These are phyloP conservation scores for Sebastes alutus DNA, from an alignment of 2,797 vertebrate species.

Conservation along the genomic window DNA sequence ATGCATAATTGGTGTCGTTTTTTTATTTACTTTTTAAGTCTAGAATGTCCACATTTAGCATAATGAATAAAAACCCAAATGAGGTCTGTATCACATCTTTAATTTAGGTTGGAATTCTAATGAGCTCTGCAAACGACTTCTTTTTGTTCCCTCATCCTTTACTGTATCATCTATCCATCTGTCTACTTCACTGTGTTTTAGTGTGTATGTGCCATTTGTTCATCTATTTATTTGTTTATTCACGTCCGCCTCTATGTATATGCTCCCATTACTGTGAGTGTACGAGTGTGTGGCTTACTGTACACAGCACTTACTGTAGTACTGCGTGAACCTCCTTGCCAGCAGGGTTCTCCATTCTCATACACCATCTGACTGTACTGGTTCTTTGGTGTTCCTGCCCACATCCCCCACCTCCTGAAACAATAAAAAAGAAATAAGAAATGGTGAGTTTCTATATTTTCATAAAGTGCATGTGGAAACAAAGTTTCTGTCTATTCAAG, in stretches of 20 bases:
- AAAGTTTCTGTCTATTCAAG: conserved; percentile 3
- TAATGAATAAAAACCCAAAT: conserved; percentile 4
- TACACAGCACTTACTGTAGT: conserved; percentile 60
- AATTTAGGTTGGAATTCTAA: conserved; percentile 3
- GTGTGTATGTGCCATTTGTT: conserved; percentile 23
- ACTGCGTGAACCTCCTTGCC: conserved; percentile 74
- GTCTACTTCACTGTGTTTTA: conserved; percentile 12
- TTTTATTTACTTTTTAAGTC: too few species aligned
- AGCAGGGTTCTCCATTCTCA: conserved; percentile 75
- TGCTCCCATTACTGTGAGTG: not conserved
- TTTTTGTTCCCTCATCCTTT: too few species aligned
- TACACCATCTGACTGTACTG: conserved; percentile 75
- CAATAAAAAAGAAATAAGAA: not conserved
- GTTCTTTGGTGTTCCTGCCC: conserved; percentile 68
- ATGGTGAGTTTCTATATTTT: not conserved
- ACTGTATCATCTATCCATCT: not conserved
- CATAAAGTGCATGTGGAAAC: not conserved
- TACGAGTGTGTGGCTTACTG: not conserved
- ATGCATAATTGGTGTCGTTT: too few species aligned
- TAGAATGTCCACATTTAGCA: too few species aligned
- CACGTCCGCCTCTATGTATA: conserved; percentile 13
- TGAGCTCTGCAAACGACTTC: not conserved
- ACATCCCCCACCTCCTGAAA: conserved; percentile 76
- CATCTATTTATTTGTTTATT: conserved; percentile 27
- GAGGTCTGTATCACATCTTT: conserved; percentile 4